Base-by-base conservation (phyloP, 2,797 vertebrate genomes). In the Limosa lapponica region DNA sequence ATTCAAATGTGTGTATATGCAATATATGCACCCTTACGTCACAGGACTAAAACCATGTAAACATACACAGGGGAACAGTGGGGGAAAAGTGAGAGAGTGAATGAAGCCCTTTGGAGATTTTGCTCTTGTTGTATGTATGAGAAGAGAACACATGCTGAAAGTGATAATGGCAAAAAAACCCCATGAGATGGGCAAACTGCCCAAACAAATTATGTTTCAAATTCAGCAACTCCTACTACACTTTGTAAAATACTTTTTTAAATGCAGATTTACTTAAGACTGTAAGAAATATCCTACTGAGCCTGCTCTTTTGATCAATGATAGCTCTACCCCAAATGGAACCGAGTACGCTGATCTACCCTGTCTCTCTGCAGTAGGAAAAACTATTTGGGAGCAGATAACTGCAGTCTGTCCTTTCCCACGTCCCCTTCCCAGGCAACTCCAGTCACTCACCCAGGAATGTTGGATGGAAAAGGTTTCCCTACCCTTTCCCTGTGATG, bases 401-500 rank as follows among this genome's bases (percentile, higher is more conserved):
- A 12, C 43, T 39, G 30, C 30, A 54, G 6, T 22, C 32, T 13
- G 3, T 16, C 17, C 16, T 17, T 44, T 82, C 22, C 28, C 20
- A 15, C 5, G 27, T 88, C 6, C 17, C 36, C 25, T 71, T 80
- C 36, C 43, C 51, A 77, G 30, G 13, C 4, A 80, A 46, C 6
- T 73, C 11, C 54, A 72, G 30, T 30, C n/a, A 7, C 28, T 78
- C 36, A 28, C 9, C 2, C 30, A 59, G 44, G 59, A 70, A 55
- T 4, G 34, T 0, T 8, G 32, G n/a, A 44, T 10, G 37, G 39
- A 83, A 82, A 44, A 88, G 5, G 10, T 8, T 65, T 81, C 71
- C 43, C 46, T 32, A 32, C 1, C 4, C 12, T 5, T 86, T 58
- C 25, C 13, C 13, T 2, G 2, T 0, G 1, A 36, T 6, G 10